Percentiles rank a stretch among this genome's conserved stretches.
These are phyloP conservation scores for Morinoia aosen DNA, from an alignment of 2,888 invertebrate genomes.

Conservation along the genomic window DNA sequence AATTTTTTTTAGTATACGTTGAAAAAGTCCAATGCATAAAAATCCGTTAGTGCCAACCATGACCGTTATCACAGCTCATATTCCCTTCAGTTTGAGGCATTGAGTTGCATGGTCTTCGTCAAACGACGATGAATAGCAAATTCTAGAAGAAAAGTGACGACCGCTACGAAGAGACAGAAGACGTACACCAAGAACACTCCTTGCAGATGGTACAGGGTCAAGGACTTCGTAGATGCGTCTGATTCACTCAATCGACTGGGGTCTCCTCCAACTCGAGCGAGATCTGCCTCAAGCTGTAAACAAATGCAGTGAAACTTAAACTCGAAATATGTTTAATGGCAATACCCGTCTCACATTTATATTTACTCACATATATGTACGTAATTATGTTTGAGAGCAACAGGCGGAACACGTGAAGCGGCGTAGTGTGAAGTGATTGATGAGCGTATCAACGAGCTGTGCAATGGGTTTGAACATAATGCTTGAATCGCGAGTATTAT, in stretches of 20 bases:
- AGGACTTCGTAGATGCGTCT: neutral
- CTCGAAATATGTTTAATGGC: too few species aligned
- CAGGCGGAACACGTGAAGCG: too few species aligned
- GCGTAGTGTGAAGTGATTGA: too few species aligned
- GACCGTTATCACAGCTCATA: neutral
- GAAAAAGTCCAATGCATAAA: neutral
- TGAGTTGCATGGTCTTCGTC: neutral
- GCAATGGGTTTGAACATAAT: too few species aligned
- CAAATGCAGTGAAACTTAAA: neutral
- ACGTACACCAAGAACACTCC: constrained; percentile 62
- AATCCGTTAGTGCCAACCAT: neutral
- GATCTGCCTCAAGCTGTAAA: neutral
- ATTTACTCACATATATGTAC: too few species aligned
- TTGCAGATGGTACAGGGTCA: constrained; percentile 61
- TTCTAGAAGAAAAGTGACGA: constrained; percentile 55
- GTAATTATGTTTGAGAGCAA: too few species aligned
- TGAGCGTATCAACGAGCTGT: too few species aligned
- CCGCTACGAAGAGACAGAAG: constrained; percentile 52
- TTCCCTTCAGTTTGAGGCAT: neutral
- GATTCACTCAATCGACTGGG: neutral
- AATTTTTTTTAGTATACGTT: neutral
- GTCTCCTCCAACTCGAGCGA: neutral
- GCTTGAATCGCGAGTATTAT: too few species aligned
- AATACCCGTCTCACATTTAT: too few species aligned
- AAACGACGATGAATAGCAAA: neutral